These are phyloP conservation scores for Pantala flavescens DNA, from an alignment of 1,140 invertebrate genomes.

Conservation along the genomic window DNA sequence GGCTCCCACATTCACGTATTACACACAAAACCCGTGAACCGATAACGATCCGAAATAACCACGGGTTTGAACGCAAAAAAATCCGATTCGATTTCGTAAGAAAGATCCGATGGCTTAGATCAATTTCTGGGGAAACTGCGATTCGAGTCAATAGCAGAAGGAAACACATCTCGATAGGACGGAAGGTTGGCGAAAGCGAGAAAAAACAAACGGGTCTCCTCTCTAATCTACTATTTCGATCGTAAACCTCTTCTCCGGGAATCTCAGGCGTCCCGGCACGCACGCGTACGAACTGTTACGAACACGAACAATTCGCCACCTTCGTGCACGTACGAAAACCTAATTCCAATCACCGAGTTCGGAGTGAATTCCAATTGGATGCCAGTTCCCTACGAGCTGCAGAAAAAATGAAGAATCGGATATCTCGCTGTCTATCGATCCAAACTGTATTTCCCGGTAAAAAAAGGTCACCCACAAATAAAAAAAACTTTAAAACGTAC, in stretches of 20 bases:
- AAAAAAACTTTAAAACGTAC: too few species aligned
- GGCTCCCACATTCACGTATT: too few species aligned
- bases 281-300: slow-evolving; percentile 3
- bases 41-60: too few species aligned
- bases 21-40: too few species aligned
- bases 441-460: too few species aligned
- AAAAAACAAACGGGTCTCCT: neutral
- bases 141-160: too few species aligned
- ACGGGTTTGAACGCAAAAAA: too few species aligned
- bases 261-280: neutral
- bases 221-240: neutral
- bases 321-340: neutral
- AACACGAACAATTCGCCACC: neutral
- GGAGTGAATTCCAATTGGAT: neutral
- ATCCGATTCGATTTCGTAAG: too few species aligned
- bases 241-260: neutral
- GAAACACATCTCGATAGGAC: too few species aligned
- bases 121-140: too few species aligned
- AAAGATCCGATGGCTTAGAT: too few species aligned
- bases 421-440: neutral
- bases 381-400: neutral
- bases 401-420: neutral
- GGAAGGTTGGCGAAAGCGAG: neutral
- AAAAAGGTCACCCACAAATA: too few species aligned
- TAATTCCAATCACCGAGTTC: neutral